Conservation (phyloP, 2,888 invertebrate genomes). For the Ormyrus labotus region DNA sequence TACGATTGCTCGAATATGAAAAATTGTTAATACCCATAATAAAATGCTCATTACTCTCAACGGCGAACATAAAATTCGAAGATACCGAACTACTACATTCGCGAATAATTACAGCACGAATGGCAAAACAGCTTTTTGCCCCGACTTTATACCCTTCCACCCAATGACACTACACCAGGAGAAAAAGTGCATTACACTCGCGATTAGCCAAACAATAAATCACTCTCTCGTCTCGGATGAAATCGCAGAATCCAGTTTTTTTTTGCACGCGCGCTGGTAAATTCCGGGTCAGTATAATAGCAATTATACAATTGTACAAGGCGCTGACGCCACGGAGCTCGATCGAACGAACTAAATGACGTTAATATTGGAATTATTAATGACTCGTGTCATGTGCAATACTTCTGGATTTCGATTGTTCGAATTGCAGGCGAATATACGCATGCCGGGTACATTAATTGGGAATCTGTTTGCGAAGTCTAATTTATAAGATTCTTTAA, state of each 20-base stretch:
- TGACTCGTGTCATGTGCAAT: too few species aligned
- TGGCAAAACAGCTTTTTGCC: neutral
- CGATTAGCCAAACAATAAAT: constrained; percentile 1
- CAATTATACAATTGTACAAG: constrained; percentile 3
- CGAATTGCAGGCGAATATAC: too few species aligned
- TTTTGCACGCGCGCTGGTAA: neutral
- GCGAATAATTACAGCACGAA: too few species aligned
- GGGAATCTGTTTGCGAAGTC: too few species aligned
- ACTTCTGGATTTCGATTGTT: too few species aligned
- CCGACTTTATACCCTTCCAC: neutral
- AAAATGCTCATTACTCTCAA: neutral
- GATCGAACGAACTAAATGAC: too few species aligned
- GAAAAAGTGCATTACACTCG: neutral
- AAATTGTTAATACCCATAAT: neutral
- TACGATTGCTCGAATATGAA: neutral
- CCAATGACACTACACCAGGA: neutral
- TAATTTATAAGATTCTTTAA: too few species aligned
- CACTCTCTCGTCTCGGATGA: neutral
- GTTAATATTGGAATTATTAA: too few species aligned
- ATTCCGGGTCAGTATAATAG: neutral
- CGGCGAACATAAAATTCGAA: too few species aligned
- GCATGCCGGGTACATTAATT: too few species aligned
- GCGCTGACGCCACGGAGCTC: neutral
- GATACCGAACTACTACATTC: too few species aligned
- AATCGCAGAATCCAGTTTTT: neutral